A percentile compares a stretch with the other conserved stretches of the same genome.
phyloP scores from a whole-genome alignment of 1,140 invertebrate genomes.

The Drosophila pruinosa region DNA sequence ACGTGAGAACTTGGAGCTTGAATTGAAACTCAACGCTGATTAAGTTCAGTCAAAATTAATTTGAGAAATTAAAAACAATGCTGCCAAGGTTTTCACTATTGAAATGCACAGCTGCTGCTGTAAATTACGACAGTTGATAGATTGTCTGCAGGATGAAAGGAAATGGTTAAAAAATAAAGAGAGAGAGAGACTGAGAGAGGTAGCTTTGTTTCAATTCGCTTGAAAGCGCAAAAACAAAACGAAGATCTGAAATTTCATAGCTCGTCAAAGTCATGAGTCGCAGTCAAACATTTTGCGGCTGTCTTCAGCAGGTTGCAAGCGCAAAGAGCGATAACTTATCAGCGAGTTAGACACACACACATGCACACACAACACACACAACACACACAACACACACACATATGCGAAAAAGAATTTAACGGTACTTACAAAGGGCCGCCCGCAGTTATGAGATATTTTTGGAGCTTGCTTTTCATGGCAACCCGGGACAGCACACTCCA shows the following conservation, averaged over 20 bases:
- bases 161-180: too few relatives aligned
- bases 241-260: neutral
- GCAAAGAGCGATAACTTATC: constrained; percentile 37
- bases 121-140: neutral
- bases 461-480: too few relatives aligned
- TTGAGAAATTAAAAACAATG: neutral
- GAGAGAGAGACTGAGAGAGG: neutral
- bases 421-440: constrained; percentile 32
- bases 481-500: neutral
- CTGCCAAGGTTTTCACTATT: neutral
- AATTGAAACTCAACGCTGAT: neutral
- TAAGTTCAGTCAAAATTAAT: neutral
- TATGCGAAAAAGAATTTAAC: constrained; percentile 29
- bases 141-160: too few relatives aligned
- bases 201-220: neutral
- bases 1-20: neutral
- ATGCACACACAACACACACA: constrained; percentile 10
- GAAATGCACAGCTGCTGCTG: constrained; percentile 1
- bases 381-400: constrained; percentile 7
- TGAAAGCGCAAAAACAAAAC: neutral
- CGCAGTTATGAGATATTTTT: constrained; percentile 53
- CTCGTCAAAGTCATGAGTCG: constrained; percentile 22
- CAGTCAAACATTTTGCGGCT: constrained; percentile 17
- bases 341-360: neutral
- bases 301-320: constrained; percentile 23